Evolutionary conservation across 2,797 vertebrate species (phyloP).

Genomic region (Spinibarbus caldwelli): DNA sequence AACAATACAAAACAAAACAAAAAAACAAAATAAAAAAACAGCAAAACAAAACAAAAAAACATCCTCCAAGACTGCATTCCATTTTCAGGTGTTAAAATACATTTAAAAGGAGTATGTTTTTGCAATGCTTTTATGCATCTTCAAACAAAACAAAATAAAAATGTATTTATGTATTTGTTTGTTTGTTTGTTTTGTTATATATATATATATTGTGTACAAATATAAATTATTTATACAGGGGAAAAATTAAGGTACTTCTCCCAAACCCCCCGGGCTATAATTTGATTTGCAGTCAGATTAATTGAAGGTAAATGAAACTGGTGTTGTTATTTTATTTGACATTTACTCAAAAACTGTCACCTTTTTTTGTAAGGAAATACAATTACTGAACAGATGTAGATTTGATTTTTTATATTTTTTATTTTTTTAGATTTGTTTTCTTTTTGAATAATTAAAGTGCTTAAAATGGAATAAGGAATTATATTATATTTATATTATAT

Average conservation of each 20-base stretch:
- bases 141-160: too few species aligned
- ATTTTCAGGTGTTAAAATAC: too few species aligned
- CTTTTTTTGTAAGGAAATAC: not conserved
- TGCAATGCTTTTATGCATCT: too few species aligned
- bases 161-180: too few species aligned
- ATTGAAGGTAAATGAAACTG: not conserved
- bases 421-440: not conserved
- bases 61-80: too few species aligned
- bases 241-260: not conserved
- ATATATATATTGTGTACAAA: not conserved
- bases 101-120: too few species aligned
- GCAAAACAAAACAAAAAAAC: too few species aligned
- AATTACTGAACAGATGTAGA: not conserved
- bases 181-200: too few species aligned
- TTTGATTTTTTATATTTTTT: too few species aligned
- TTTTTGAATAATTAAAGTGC: not conserved
- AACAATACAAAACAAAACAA: too few species aligned
- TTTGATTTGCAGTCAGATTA: not conserved
- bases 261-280: not conserved
- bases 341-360: not conserved
- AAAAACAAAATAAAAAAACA: too few species aligned
- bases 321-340: not conserved
- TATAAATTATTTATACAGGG: not conserved
- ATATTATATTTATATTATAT: not conserved
- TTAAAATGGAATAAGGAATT: not conserved